phyloP scores from a whole-genome alignment of 2,113 vertebrate genomes.

The Podocnemis expansa region DNA sequence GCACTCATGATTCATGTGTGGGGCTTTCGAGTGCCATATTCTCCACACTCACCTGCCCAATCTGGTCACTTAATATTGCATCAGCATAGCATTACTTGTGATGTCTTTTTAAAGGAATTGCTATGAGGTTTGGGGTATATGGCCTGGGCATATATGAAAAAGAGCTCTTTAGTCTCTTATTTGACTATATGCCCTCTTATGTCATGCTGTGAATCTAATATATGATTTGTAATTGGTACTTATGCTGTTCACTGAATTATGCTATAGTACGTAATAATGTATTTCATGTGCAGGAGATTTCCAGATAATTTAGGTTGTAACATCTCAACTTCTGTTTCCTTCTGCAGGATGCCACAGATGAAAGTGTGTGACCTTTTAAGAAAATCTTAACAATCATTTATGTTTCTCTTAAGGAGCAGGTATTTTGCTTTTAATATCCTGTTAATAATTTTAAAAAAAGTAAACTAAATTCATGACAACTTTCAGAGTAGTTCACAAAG shows the following conservation, averaged over 20 bases:
- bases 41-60: not conserved
- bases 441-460: not conserved
- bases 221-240: not conserved
- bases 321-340: constrained; percentile 64
- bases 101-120: not conserved
- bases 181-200: not conserved
- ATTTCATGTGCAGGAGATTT: constrained; percentile 29
- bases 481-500: constrained; percentile 23
- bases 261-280: not conserved
- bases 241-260: not conserved
- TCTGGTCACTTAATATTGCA: not conserved
- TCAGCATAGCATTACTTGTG: not conserved
- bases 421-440: constrained; percentile 35
- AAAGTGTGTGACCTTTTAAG: constrained; percentile 60
- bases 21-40: not conserved
- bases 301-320: constrained; percentile 48
- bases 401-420: not conserved
- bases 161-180: not conserved
- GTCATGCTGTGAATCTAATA: not conserved
- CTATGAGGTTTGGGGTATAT: not conserved
- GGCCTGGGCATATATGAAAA: not conserved
- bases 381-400: constrained; percentile 45
- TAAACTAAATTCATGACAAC: not conserved
- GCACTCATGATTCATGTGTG: not conserved
- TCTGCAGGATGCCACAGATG: constrained; percentile 58